A percentile compares a stretch with the other conserved stretches of the same genome.
These are phyloP conservation scores for Aproaerema taeniolella DNA, from an alignment of 2,888 invertebrate genomes.

Conservation along the genomic window DNA sequence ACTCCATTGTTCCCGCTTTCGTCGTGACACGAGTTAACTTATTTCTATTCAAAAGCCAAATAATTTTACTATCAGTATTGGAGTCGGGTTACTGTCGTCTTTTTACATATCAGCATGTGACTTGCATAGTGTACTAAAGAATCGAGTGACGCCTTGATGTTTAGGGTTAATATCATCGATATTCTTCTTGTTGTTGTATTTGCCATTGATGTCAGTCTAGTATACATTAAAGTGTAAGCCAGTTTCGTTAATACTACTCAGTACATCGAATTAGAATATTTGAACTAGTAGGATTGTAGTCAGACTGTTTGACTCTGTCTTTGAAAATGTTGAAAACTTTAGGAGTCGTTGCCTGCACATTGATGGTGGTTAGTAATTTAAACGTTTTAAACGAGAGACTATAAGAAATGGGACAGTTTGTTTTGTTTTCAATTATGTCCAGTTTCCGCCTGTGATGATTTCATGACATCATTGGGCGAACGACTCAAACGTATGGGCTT, in stretches of 20 bases:
- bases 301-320: slow-evolving; percentile 38
- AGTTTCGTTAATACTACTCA: slow-evolving; percentile 51
- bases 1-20: too few species aligned
- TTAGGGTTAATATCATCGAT: slow-evolving; percentile 43
- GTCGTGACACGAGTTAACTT: slow-evolving; percentile 41
- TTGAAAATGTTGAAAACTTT: slow-evolving; percentile 24
- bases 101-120: slow-evolving; percentile 75
- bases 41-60: slow-evolving; percentile 44
- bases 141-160: slow-evolving; percentile 52
- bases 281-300: slow-evolving; percentile 41
- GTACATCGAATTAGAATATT: slow-evolving; percentile 71
- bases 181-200: slow-evolving; percentile 55
- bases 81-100: slow-evolving; percentile 61
- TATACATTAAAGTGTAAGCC: slow-evolving; percentile 23
- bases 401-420: slow-evolving; percentile 46
- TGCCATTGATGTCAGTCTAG: slow-evolving; percentile 52
- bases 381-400: too few species aligned
- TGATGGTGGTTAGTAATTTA: background rate
- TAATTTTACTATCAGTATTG: slow-evolving; percentile 62
- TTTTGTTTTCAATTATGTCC: too few species aligned
- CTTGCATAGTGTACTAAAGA: slow-evolving; percentile 62
- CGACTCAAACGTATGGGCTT: too few species aligned
- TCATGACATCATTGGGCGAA: too few species aligned
- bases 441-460: too few species aligned
- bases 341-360: background rate